Base-by-base conservation (phyloP, 2,113 vertebrate genomes). In the Ptilonorhynchus violaceus region DNA sequence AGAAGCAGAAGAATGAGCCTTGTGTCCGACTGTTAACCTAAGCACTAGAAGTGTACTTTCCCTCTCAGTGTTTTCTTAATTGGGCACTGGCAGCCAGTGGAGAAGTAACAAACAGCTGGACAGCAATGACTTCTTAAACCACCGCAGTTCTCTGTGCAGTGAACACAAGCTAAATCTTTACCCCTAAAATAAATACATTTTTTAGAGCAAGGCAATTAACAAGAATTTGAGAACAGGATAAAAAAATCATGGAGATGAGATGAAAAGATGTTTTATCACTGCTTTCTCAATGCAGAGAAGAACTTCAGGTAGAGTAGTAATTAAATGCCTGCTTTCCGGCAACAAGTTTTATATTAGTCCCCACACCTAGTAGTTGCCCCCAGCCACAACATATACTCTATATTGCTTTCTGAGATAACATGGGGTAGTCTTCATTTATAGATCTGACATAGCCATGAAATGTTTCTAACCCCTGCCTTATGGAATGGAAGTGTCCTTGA, bases 101-200 rank as follows among this genome's bases (percentile, higher is more conserved):
- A 74, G 27, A 46, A 86, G 50, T 18, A 62, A 66, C n/a, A 92
- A 55, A 41, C 7, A 42, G 35, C 28, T 47, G 44, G 33, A 27
- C 21, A 70, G 35, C 1, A 0, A 30, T 24, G 67, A 67, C 0
- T 0, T 41, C 64, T 66, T 62, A 37, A 85, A 39, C 20, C 31
- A 58, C 23, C 53, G 41, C 42, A 74, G 44, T 30, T 91, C 68
- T 74, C 69, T 64, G 14, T 28, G 28, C 14, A 33, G 15, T 31
- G 35, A 87, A 24, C 15, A 76, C 13, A 64, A 60, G 13, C 4
- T 52, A 73, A 50, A 64, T 46, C 19, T 76, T n/a, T 84, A 50
- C 2, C 2, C 8, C 25, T 76, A 66, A 62, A 68, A 50, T 13
- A 79, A 63, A 50, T 24, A 27, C 2, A 0, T 2, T 18, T 85